Percentiles rank a stretch among this genome's conserved stretches.
phyloP scores from a whole-genome alignment of 2,113 vertebrate species.

The Anser cygnoides region DNA sequence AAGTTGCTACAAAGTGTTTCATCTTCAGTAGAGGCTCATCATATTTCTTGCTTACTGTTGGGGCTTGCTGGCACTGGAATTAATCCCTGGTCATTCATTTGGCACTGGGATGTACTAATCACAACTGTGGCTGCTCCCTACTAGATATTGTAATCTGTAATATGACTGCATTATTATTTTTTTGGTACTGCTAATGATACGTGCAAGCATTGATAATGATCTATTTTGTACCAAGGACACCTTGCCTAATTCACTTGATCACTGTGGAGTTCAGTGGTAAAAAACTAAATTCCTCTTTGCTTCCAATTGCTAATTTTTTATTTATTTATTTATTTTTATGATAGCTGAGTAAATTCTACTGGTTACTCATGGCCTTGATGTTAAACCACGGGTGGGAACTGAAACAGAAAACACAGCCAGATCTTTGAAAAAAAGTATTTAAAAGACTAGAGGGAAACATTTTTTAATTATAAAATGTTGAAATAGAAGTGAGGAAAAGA shows the following conservation, averaged over 20 bases:
- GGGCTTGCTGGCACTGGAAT: not conserved
- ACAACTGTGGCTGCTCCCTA: not conserved
- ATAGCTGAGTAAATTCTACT: not conserved
- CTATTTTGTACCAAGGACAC: not conserved
- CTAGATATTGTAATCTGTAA: not conserved
- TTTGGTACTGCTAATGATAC: not conserved
- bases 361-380: not conserved
- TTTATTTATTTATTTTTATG: not conserved
- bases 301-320: not conserved
- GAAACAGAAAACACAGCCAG: not conserved
- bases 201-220: not conserved
- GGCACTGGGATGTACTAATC: not conserved
- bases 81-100: slow-evolving; percentile 31
- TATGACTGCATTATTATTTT: not conserved
- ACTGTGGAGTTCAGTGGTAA: not conserved
- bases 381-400: not conserved
- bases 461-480: not conserved
- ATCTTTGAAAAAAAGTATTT: not conserved
- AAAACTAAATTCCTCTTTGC: not conserved
- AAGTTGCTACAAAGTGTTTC: not conserved
- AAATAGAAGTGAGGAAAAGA: not conserved
- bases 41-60: slow-evolving; percentile 6
- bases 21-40: not conserved
- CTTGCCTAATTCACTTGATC: not conserved
- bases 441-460: not conserved